Evolutionary conservation across 2,113 vertebrate genomes (phyloP).

Genomic region (Gallinago media): DNA sequence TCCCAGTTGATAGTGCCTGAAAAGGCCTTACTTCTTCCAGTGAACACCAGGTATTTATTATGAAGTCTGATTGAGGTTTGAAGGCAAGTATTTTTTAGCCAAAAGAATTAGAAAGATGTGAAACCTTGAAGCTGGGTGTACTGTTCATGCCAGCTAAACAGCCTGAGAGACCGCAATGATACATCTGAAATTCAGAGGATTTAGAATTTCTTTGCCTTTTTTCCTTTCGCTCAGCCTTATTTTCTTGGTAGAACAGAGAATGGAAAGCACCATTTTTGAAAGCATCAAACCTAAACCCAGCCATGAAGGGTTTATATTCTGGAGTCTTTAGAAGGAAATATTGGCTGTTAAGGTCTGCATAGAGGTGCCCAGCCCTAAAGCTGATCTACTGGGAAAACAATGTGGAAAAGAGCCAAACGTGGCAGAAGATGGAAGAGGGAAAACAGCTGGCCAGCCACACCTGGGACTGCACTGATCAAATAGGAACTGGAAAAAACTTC

Average conservation of each 20-base stretch:
- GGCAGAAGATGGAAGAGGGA: background rate
- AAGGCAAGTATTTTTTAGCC: background rate
- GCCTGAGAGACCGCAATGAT: accelerated
- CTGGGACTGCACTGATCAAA: background rate
- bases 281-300: background rate
- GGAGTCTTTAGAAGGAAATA: background rate
- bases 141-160: background rate
- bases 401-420: background rate
- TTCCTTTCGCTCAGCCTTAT: background rate
- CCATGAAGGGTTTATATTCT: background rate
- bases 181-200: background rate
- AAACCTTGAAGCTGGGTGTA: background rate
- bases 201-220: background rate
- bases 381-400: background rate
- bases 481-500: background rate
- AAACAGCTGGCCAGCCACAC: background rate
- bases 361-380: background rate
- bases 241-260: background rate
- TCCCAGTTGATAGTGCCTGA: background rate
- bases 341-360: background rate
- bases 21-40: background rate
- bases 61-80: background rate
- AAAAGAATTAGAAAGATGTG: background rate
- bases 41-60: background rate
- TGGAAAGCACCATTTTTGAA: background rate